Evolutionary conservation across 2,113 vertebrate genomes (phyloP), one percentile per base, ranked within the genome.

Genomic region (Stomatorhinus ivindoensis): DNA sequence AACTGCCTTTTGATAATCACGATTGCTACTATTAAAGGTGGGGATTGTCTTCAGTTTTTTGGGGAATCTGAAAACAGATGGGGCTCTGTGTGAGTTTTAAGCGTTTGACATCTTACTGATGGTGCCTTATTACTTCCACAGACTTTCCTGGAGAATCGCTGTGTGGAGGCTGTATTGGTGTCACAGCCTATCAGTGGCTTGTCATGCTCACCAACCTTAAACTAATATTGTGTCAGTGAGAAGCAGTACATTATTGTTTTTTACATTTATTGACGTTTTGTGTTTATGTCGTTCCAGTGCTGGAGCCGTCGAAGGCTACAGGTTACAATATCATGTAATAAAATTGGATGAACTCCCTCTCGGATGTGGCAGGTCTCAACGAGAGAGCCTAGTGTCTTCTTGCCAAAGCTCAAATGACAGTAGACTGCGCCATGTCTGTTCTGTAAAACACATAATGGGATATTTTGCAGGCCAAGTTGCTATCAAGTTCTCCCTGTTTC

Each of bases 11-110:
- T 87, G 88, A 85, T 91, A 89, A 92, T 87, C 73, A 65, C 51
- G 7, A 90, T 46, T 86, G 10, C 58, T 90, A 89, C 90, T 89
- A 65, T 82, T 89, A 90, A 90, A 89, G 89, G 82, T 84, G 86
- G 35, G 83, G 47, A 82, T 48, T 58, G 31, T 48, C 31, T 65
- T 50, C 35, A 48, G 39, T 21, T 61, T 90, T 87, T 88, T 47
- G 88, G 48, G 85, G 65, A 44, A 55, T 53, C 42, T 39, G 39
- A 89, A 84, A 51, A 65, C 73, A 89, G 76, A 88, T 53, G 35
- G 42, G 53, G 80, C 24, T 48, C 55, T 82, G 53, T 24, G 24
- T 69, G 88, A 35, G 82, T 84, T 76, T 73, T 48, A 73, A 85
- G 61, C 53, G 35, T 84, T n/a, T 55, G 10, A 82, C 61, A 27